Percentiles rank a stretch among this genome's conserved stretches.
phyloP scores from a whole-genome alignment of 2,797 vertebrate species.

The Neopelma chrysocephalum region DNA sequence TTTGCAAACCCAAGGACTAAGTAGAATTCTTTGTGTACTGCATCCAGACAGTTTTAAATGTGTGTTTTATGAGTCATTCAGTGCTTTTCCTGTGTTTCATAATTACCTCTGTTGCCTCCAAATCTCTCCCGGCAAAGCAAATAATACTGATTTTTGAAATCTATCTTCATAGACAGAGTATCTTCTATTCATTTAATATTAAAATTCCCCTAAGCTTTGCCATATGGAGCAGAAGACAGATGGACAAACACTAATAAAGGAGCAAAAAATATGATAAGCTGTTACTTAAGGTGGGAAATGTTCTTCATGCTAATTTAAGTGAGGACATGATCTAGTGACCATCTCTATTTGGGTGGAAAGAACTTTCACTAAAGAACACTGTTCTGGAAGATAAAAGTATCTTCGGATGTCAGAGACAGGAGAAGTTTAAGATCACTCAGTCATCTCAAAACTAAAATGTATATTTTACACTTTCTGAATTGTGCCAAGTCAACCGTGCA shows the following conservation, averaged over 20 bases:
- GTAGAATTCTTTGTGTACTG: background rate
- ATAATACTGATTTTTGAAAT: background rate
- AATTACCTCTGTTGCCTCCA: conserved; percentile 41
- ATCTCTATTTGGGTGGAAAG: background rate
- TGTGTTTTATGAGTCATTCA: background rate
- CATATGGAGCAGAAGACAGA: background rate
- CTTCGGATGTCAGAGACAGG: background rate
- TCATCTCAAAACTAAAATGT: background rate
- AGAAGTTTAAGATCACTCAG: background rate
- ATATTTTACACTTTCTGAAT: background rate
- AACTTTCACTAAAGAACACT: background rate
- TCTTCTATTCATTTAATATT: conserved; percentile 14
- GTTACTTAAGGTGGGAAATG: background rate
- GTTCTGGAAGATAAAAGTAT: background rate
- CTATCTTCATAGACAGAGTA: background rate
- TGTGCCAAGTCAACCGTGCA: background rate
- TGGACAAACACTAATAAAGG: background rate
- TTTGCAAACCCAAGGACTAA: conserved; percentile 1
- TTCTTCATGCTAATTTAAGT: background rate
- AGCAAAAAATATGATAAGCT: background rate
- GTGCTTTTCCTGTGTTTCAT: background rate
- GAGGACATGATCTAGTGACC: background rate
- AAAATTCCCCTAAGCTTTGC: conserved; percentile 18
- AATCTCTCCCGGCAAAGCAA: conserved; percentile 14
- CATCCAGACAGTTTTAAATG: background rate